Evolutionary conservation across 2,113 vertebrate genomes (phyloP).

Genomic region (Percina caprodes): DNA sequence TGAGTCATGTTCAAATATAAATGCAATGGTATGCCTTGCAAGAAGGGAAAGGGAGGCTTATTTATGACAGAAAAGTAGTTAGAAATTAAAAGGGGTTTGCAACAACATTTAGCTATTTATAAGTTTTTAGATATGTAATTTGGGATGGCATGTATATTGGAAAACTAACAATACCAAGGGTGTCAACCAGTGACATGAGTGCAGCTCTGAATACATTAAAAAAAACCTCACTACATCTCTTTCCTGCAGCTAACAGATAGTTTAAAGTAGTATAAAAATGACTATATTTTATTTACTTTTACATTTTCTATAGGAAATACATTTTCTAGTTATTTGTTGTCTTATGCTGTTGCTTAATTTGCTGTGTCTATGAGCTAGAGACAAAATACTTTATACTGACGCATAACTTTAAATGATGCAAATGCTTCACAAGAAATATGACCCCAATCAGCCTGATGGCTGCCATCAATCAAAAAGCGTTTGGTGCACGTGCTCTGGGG

Average conservation of each 20-base stretch:
- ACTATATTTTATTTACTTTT: neutral
- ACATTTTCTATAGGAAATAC: neutral
- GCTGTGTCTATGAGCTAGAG: neutral
- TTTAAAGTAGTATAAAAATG: neutral
- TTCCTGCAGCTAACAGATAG: neutral
- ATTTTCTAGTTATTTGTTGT: neutral
- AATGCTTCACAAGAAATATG: neutral
- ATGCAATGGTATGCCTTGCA: neutral
- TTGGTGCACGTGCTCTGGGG: too few species aligned
- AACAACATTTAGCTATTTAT: neutral
- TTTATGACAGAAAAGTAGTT: neutral
- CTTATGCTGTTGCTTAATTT: neutral
- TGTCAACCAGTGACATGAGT: neutral
- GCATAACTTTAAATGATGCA: neutral
- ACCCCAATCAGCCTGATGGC: neutral
- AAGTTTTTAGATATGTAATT: neutral
- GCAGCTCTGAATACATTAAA: neutral
- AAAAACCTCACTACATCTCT: neutral
- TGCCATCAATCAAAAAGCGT: too few species aligned
- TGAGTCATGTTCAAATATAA: neutral
- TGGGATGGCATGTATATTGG: neutral
- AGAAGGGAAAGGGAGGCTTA: neutral
- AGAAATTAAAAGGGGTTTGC: neutral
- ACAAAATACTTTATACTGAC: neutral
- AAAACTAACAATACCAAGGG: neutral